Evolutionary conservation across 2,113 vertebrate genomes (phyloP), one percentile per base, ranked within the genome.

Genomic region (Engraulis encrasicolus): DNA sequence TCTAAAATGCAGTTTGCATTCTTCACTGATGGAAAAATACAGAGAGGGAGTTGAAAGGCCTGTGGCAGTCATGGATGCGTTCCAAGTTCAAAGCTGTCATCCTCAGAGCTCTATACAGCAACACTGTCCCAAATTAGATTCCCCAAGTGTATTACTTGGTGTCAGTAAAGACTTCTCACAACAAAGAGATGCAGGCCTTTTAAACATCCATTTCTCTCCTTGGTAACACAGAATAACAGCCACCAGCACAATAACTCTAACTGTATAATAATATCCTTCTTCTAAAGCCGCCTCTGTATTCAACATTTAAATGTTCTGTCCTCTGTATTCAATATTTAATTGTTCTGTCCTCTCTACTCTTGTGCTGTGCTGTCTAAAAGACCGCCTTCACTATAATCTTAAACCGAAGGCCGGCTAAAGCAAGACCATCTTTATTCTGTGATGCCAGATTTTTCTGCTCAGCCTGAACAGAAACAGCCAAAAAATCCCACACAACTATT

Each of bases 21-120:
- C 58, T 61, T 27, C 58, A 61, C 31, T 34, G 27, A 74, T 12
- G 66, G 31, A 88, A 87, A 85, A 80, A 82, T 38, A 85, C 36
- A 74, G 34, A 45, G 79, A 81, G 27, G 40, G 82, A 87, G 85
- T 80, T 85, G 79, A 4, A 78, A n/a, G 31, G 81, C 50, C 27
- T 74, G 17, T 34, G 34, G 34, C 66, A 34, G 66, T 74, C 66
- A 74, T 74, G 66, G 66, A 74, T 74, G 17, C 15, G 66, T 74
- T 11, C 31, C 12, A 74, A 74, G 66, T 74, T 74, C 66, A 74
- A 74, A 74, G 66, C 66, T 74, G 66, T 74, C 66, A 74, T 23
- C 66, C 27, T 74, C 66, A n/a, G n/a, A n/a, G n/a, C n/a, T n/a
- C n/a, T n/a, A n/a, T 34, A 74, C 31, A 74, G 11, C 4, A 14